A percentile compares a stretch with the other conserved stretches of the same genome.
Evolutionary conservation across 2,797 vertebrate species (phyloP).

Genomic region (Thripadectes ignobilis): DNA sequence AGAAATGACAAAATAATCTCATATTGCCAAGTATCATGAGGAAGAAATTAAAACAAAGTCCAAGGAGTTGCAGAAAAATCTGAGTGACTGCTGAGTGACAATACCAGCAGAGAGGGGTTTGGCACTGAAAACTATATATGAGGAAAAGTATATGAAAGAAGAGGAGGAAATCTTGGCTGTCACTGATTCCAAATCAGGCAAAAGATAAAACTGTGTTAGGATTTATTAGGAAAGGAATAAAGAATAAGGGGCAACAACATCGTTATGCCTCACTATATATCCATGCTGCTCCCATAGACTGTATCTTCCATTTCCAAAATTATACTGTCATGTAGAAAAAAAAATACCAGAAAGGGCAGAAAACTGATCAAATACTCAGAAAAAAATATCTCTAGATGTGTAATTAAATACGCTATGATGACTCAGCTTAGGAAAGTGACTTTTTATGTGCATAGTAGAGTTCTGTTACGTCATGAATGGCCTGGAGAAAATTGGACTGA

Average conservation of each 20-base stretch:
- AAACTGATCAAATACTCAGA: background rate
- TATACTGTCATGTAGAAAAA: background rate
- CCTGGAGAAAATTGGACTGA: background rate
- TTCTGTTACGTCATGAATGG: background rate
- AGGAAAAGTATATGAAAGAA: background rate
- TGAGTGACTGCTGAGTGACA: background rate
- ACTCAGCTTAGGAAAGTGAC: background rate
- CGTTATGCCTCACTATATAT: background rate
- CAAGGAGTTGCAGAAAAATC: background rate
- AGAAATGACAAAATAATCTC: background rate
- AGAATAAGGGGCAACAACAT: background rate
- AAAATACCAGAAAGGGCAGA: background rate
- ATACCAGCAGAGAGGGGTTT: background rate
- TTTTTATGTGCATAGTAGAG: background rate
- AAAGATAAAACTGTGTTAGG: background rate
- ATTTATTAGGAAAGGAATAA: background rate
- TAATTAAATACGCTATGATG: background rate
- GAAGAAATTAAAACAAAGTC: background rate
- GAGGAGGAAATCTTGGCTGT: background rate
- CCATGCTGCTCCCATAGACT: background rate
- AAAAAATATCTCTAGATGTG: background rate
- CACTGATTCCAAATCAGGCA: background rate
- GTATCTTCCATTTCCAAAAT: background rate
- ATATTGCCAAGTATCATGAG: background rate
- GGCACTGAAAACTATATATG: background rate